These are phyloP conservation scores for Cantharis flavilabris DNA, from an alignment of 2,888 invertebrate species.

Conservation along the genomic window DNA sequence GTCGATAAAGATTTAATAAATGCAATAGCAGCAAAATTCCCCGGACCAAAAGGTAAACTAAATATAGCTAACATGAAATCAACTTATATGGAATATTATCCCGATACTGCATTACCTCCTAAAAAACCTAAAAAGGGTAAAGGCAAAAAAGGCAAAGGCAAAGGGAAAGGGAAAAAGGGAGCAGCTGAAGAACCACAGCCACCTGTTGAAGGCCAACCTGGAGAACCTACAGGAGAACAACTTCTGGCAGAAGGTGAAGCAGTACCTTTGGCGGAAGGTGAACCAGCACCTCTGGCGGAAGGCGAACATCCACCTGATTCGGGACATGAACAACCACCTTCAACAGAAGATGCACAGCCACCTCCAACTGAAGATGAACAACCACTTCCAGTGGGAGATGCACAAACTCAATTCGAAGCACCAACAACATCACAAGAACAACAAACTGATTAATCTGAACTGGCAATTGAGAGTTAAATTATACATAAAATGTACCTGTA, in stretches of 20 bases:
- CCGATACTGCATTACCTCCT: conserved; percentile 50
- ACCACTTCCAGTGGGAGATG: background rate
- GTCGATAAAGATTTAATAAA: conserved; percentile 48
- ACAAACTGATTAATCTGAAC: background rate
- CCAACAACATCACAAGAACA: background rate
- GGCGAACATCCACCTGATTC: background rate
- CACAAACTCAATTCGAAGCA: background rate
- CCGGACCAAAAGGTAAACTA: conserved; percentile 47
- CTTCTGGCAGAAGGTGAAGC: background rate
- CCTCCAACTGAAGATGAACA: background rate
- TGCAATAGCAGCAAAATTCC: conserved; percentile 50
- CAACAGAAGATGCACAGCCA: background rate
- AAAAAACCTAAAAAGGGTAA: conserved; percentile 45
- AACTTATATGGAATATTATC: conserved; percentile 54
- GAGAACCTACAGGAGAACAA: background rate
- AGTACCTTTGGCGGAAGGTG: background rate
- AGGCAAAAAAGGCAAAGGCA: conserved; percentile 31
- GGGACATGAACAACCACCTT: background rate
- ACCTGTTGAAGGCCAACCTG: background rate
- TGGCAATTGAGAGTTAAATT: background rate
- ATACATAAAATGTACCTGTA: background rate
- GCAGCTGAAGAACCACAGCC: background rate
- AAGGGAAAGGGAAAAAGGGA: background rate
- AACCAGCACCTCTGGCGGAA: background rate
- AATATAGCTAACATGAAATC: conserved; percentile 51